Base-by-base conservation (phyloP, 2,797 vertebrate genomes). In the Hyperoplus immaculatus region DNA sequence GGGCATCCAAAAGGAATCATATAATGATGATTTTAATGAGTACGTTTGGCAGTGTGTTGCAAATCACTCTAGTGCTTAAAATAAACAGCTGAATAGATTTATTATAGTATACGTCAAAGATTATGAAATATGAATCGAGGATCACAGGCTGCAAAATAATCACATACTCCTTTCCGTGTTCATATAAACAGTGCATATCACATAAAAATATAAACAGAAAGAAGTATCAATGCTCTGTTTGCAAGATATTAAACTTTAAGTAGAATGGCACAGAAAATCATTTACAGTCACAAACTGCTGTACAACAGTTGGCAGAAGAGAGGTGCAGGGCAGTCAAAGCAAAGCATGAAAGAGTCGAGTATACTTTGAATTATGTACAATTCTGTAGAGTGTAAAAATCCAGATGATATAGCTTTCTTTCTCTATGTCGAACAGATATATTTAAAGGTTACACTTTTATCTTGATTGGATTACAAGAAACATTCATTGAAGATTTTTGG, bases 241-340 rank as follows among this genome's bases (percentile, higher is more conserved):
- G 94, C 93, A 90, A 94, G 90, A 93, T 94, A 93, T 94, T 93
- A 95, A 94, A 93, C 94, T 94, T 94, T 94, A 94, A 95, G 89
- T 91, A 64, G 82, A 94, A 93, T 94, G 93, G 94, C 95, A 96
- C 94, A 89, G 89, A 96, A 94, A 95, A 95, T 95, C 84, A 94
- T 96, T 96, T 96, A 95, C 93, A 96, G 95, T 96, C 96, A 97
- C 96, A 96, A 96, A 95, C 93, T 96, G 95, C 93, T 96, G 95
- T 96, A 96, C 93, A 96, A 90, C 89, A 93, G 89, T 94, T 92
- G 93, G 94, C 94, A 93, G 87, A 86, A 83, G 89, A 95, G 87
- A 94, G 82, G 79, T 84, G 83, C 82, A 69, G 86, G 90, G 92
- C 78, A 83, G 77, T 87, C 81, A 89, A 90, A 94, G 93, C 92